A percentile compares a stretch with the other conserved stretches of the same genome.
Evolutionary conservation across 2,113 vertebrate genomes (phyloP).

Genomic region (Triplophysa siluroides): DNA sequence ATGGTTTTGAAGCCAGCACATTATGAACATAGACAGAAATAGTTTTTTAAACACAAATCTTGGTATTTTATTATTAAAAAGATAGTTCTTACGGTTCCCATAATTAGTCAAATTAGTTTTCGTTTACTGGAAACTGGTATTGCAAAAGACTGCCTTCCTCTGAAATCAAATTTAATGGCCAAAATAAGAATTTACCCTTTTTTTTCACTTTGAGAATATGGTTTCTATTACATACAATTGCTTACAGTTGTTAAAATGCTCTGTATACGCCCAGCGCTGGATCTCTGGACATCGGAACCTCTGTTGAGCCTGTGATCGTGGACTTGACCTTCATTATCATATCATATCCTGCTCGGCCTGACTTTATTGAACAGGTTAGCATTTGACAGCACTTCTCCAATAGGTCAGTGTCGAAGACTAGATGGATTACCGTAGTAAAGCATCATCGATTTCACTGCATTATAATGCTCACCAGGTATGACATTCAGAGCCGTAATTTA

Average conservation of each 20-base stretch:
- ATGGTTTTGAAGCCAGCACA: background rate
- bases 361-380: constrained; percentile 68
- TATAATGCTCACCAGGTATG: constrained; percentile 30
- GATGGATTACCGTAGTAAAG: constrained; percentile 58
- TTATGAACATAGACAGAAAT: background rate
- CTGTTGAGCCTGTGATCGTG: constrained; percentile 5
- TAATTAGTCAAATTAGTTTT: constrained; percentile 10
- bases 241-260: background rate
- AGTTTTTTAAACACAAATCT: background rate
- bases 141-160: constrained; percentile 29
- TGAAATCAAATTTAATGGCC: background rate
- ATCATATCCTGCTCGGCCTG: constrained; percentile 51
- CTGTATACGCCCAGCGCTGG: background rate
- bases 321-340: constrained; percentile 60
- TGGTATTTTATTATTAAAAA: too few species aligned
- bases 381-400: constrained; percentile 67
- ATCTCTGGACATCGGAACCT: background rate
- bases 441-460: constrained; percentile 64
- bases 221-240: background rate
- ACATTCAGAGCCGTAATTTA: constrained; percentile 29
- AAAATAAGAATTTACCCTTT: background rate
- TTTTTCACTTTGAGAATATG: background rate
- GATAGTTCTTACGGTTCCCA: background rate
- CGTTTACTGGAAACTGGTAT: constrained; percentile 2
- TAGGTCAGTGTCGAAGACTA: constrained; percentile 67